phyloP scores from a whole-genome alignment of 2,797 vertebrate species.

The Molossus alvarezi region DNA sequence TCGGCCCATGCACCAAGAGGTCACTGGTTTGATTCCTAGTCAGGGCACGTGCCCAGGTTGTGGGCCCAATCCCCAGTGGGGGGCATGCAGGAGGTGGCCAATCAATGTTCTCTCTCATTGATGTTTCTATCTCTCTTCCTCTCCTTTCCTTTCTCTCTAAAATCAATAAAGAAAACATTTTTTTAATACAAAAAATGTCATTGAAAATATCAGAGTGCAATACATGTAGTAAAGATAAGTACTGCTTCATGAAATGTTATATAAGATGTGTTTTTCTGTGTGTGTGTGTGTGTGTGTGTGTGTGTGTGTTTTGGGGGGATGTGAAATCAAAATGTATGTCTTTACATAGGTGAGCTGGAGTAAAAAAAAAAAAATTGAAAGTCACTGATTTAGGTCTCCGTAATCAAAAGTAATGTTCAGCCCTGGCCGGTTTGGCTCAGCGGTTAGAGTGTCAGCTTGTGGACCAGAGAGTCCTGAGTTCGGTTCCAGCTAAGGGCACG shows the following conservation, averaged over 20 bases:
- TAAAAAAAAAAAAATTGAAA: constrained; percentile 6
- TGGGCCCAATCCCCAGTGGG: background rate
- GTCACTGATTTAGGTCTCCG: background rate
- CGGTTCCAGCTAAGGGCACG: no score
- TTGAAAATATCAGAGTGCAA: constrained; percentile 44
- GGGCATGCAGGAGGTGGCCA: background rate
- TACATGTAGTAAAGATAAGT: constrained; percentile 16
- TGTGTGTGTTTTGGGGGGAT: background rate
- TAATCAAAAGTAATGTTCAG: background rate
- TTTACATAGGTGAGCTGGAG: background rate
- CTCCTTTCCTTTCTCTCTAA: background rate
- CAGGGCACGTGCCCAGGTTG: background rate
- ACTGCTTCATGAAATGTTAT: constrained; percentile 22
- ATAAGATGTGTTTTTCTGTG: background rate
- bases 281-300: background rate
- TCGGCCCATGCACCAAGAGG: background rate
- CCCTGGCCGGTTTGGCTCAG: no score
- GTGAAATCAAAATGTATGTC: constrained; percentile 51
- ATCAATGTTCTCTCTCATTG: background rate
- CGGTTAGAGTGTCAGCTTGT: no score
- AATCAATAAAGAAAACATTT: background rate
- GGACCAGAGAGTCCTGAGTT: no score
- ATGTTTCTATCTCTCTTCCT: background rate
- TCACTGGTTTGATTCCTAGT: background rate
- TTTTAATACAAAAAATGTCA: background rate